phyloP scores from a whole-genome alignment of 37 sponge, comb jelly and placozoan genomes.

The Halichondria panicea region DNA sequence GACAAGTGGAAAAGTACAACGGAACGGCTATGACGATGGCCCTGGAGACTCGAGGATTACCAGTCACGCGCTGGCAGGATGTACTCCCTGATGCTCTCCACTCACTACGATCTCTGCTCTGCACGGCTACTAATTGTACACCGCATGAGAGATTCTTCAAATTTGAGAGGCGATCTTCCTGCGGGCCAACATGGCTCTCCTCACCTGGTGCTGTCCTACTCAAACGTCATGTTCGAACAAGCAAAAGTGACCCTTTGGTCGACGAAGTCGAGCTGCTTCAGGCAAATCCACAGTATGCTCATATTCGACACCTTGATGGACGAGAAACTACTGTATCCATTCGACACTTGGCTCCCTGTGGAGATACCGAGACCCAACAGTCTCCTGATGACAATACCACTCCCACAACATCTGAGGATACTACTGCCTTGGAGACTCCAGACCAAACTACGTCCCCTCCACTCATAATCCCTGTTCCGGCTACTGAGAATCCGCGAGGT shows the following conservation, averaged over 20 bases:
- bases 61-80: background rate
- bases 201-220: background rate
- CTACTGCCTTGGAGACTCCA: too few species aligned
- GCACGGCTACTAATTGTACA: background rate
- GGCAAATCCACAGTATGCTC: conserved; percentile 21
- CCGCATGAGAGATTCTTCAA: conserved; percentile 2
- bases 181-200: conserved; percentile 3
- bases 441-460: too few species aligned
- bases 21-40: conserved; percentile 5
- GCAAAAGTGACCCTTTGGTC: background rate
- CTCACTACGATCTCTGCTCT: background rate
- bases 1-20: conserved; percentile 8
- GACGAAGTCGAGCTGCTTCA: conserved; percentile 18
- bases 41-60: background rate
- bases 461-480: too few species aligned
- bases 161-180: background rate
- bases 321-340: conserved; percentile 13
- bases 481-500: too few species aligned
- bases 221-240: conserved; percentile 5
- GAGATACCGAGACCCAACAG: too few species aligned
- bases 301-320: conserved; percentile 3
- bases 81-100: conserved; percentile 1
- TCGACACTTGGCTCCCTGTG: background rate
- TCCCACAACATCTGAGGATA: too few species aligned
- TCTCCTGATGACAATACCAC: too few species aligned